A percentile compares a stretch with the other conserved stretches of the same genome.
Evolutionary conservation across 2,888 invertebrate species (phyloP).

Genomic region (Salticus scenicus): DNA sequence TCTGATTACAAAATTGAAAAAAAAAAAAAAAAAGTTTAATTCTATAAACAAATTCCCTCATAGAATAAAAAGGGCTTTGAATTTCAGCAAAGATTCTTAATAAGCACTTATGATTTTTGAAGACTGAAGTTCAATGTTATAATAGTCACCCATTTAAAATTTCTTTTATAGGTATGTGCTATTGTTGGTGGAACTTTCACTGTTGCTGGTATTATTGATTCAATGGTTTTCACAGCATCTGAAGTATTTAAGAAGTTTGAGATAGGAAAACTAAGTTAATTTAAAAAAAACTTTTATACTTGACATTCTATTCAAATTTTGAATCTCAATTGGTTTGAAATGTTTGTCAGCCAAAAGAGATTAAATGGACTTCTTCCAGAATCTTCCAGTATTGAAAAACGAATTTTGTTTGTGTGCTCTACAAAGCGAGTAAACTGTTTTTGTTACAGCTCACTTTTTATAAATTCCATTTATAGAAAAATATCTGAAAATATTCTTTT

Average conservation of each 20-base stretch:
- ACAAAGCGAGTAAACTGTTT: neutral
- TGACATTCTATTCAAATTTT: slow-evolving; percentile 12
- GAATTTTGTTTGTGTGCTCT: neutral
- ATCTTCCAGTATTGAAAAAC: neutral
- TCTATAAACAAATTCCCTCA: no score
- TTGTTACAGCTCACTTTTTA: neutral
- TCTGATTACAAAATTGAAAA: no score
- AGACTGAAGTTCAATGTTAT: no score
- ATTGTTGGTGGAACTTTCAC: slow-evolving; percentile 81
- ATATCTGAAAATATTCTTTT: neutral
- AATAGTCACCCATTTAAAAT: no score
- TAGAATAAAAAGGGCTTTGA: no score
- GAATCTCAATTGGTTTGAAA: neutral
- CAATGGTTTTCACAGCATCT: slow-evolving; percentile 79
- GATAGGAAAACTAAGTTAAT: slow-evolving; percentile 79
- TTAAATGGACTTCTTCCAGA: neutral
- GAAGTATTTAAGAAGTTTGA: slow-evolving; percentile 79
- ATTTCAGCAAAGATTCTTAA: no score
- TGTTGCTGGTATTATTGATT: slow-evolving; percentile 80
- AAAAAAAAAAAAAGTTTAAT: no score
- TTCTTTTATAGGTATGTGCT: slow-evolving; percentile 78
- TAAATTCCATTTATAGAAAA: no score
- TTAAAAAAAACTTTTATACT: slow-evolving; percentile 4
- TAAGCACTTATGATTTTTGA: no score
- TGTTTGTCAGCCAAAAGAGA: neutral